Percentiles rank a stretch among this genome's conserved stretches.
phyloP scores from a whole-genome alignment of 2,888 invertebrate species.

The Oscheius sp. region DNA sequence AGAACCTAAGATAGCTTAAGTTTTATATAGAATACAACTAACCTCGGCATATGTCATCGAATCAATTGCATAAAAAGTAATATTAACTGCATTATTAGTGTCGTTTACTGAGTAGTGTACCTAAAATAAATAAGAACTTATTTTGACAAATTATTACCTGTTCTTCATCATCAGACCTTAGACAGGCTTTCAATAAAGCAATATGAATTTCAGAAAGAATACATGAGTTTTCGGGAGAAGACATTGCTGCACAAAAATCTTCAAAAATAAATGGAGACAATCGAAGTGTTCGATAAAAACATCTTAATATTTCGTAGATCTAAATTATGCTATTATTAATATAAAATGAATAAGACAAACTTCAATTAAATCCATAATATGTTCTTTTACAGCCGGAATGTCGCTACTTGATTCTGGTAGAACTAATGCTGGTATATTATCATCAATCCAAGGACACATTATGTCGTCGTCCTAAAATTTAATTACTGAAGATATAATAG shows the following conservation, averaged over 20 bases:
- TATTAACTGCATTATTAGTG: constrained; percentile 95
- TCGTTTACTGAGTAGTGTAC: constrained; percentile 77
- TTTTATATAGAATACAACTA: neutral
- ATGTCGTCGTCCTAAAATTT: constrained; percentile 7
- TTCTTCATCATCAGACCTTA: constrained; percentile 91
- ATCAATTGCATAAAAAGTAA: constrained; percentile 89
- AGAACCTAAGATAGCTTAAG: constrained; percentile 40
- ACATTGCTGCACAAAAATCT: constrained; percentile 92
- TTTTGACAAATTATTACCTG: constrained; percentile 74
- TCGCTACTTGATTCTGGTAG: constrained; percentile 53
- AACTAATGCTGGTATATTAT: constrained; percentile 49
- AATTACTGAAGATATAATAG: neutral
- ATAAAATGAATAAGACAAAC: constrained; percentile 15
- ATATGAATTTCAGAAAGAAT: constrained; percentile 92
- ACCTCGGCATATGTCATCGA: constrained; percentile 96
- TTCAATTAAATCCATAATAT: constrained; percentile 49
- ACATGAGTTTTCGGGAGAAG: constrained; percentile 84
- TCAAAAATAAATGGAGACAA: constrained; percentile 92
- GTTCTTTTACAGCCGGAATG: constrained; percentile 37
- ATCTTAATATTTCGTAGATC: constrained; percentile 91
- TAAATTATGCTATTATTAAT: constrained; percentile 25
- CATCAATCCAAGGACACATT: constrained; percentile 57
- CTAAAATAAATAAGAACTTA: neutral
- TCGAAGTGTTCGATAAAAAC: constrained; percentile 85
- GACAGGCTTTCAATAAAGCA: constrained; percentile 83